These are phyloP conservation scores for Python bivittatus DNA, from an alignment of 2,113 vertebrate genomes.

Conservation along the genomic window DNA sequence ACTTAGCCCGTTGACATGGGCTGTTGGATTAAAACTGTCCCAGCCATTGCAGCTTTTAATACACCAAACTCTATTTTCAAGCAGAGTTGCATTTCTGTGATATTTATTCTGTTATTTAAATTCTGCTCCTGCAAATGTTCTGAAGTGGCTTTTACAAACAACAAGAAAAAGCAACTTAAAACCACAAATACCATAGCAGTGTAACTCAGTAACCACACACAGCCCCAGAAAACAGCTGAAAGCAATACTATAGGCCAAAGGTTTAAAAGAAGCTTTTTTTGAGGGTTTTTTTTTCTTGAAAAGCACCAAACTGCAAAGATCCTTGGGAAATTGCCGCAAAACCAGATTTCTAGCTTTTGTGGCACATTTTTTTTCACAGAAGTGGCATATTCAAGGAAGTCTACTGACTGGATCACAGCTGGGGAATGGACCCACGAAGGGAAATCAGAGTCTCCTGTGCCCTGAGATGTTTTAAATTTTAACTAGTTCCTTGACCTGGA, in stretches of 20 bases:
- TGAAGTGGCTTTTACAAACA: background rate
- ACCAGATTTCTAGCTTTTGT: no score
- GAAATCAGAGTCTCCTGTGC: no score
- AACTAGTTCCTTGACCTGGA: no score
- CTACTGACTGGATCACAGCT: no score
- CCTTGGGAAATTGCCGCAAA: no score
- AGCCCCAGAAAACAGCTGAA: background rate
- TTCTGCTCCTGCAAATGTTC: background rate
- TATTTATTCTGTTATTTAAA: background rate
- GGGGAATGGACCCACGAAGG: no score
- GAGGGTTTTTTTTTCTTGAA: background rate
- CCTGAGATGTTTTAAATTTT: no score
- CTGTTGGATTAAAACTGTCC: slow-evolving; percentile 86
- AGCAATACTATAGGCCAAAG: background rate
- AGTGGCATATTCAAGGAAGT: no score
- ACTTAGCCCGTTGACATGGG: slow-evolving; percentile 73
- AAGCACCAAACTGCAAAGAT: background rate
- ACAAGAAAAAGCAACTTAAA: background rate
- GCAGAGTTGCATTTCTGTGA: slow-evolving; percentile 31
- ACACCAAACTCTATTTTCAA: slow-evolving; percentile 76
- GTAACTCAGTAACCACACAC: background rate
- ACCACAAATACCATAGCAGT: no score
- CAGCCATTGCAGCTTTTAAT: slow-evolving; percentile 70
- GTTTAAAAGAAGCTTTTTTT: background rate
- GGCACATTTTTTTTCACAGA: no score